Conservation (phyloP, 2,113 vertebrate species). For the Euleptes europaea region DNA sequence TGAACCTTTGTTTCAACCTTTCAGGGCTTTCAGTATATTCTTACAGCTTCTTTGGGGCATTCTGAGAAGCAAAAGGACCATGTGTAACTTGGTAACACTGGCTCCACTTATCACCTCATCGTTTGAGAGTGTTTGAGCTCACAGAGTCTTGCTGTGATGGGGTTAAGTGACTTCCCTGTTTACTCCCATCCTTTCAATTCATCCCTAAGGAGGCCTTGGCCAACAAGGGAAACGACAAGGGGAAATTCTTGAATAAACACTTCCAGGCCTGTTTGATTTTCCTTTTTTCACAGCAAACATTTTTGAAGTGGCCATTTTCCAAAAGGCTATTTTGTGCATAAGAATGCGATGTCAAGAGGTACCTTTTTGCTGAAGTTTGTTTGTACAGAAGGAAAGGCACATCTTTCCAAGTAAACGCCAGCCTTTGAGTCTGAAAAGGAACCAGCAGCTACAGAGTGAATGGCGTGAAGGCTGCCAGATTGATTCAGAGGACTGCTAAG, state of each 20-base stretch:
- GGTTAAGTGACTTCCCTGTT: not conserved
- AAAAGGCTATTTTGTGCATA: not conserved
- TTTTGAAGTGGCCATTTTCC: not conserved
- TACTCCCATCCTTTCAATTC: not conserved
- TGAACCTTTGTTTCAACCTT: no score
- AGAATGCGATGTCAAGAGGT: not conserved
- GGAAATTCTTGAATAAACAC: conserved; percentile 40
- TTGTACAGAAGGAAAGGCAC: not conserved
- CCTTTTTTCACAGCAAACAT: not conserved
- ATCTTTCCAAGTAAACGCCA: conserved; percentile 24
- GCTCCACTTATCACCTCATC: not conserved
- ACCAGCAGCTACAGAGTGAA: conserved; percentile 17
- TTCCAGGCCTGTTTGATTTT: not conserved
- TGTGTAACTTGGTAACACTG: not conserved
- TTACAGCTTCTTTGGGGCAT: not conserved
- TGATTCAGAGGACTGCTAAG: not conserved
- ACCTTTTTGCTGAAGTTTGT: not conserved
- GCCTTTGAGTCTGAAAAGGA: conserved; percentile 22
- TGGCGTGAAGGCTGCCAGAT: not conserved
- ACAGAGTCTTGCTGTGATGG: not conserved
- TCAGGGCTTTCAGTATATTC: no score
- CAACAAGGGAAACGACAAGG: conserved; percentile 36
- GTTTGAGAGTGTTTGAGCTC: no score
- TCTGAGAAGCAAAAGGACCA: no score
- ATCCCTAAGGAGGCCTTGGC: conserved; percentile 29